Base-by-base conservation (phyloP, 2,797 vertebrate genomes). In the Gymnothorax reevesii region DNA sequence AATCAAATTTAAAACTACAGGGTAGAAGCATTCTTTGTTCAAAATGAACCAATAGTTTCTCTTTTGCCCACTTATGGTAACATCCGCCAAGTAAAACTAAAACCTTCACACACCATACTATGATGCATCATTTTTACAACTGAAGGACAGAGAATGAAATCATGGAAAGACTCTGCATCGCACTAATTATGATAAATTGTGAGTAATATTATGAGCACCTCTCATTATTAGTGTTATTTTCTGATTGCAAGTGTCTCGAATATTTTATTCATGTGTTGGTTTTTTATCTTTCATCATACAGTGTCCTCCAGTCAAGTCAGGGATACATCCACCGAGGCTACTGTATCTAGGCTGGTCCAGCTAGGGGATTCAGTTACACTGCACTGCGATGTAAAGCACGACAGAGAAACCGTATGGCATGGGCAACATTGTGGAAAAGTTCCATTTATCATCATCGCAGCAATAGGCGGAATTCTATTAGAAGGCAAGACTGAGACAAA, bases 361-460 rank as follows among this genome's bases (percentile, higher is more conserved):
- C 52, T 60, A 84, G 90, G 88, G 86, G 88, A 92, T 4, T 87
- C 88, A 22, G 54, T 91, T 22, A 71, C 62, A 79, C 80, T 92
- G 79, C 55, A 83, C 55, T 90, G 88, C 42, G 79, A 91, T 22
- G 6, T 57, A 75, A 64, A 15, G 57, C 0, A 17, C 42, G 64
- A 2, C 8, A 2, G 0, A 59, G 25, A 71, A 57, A 0, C 79
- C 17, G 2, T 66, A 7, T 91, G 91, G 91, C 83, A 82, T 15
- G 91, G 84, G 55, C 89, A 91, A 71, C 85, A 87, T 17, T 89
- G 83, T 59, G 59, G 87, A 22, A 49, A 88, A 15, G 8, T 88
- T 27, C 89, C 90, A 27, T 86, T 86, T 82, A 90, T 20, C n/a
- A 52, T 77, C 15, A 88, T 2, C 1, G 57, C 57, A 86, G 4